Percentiles rank a stretch among this genome's conserved stretches.
Conservation (phyloP, 1,140 invertebrate species). For the Centruroides vittatus region DNA sequence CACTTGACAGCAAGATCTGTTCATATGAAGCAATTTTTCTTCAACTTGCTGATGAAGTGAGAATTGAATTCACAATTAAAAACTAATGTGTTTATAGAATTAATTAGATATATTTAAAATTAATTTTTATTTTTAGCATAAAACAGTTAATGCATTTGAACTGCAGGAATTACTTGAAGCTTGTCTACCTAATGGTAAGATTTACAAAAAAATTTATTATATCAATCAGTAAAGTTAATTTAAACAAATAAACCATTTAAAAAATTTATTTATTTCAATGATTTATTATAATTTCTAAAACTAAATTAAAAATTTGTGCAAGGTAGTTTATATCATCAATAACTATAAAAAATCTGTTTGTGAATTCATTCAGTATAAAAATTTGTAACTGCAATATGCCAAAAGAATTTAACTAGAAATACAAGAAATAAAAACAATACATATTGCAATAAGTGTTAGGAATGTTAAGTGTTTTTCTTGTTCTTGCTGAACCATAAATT, state of each 20-base stretch:
- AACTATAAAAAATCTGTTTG: too few species aligned
- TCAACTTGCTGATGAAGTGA: slow-evolving; percentile 59
- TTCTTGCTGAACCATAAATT: too few species aligned
- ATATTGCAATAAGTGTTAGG: too few species aligned
- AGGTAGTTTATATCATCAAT: too few species aligned
- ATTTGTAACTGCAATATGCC: too few species aligned
- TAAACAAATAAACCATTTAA: neutral
- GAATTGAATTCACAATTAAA: neutral
- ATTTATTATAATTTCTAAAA: neutral
- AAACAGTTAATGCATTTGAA: slow-evolving; percentile 80
- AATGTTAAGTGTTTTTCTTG: too few species aligned
- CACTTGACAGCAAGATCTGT: slow-evolving; percentile 15
- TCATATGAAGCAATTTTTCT: slow-evolving; percentile 74
- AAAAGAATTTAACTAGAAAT: too few species aligned
- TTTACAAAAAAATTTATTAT: too few species aligned
- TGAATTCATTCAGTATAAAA: too few species aligned
- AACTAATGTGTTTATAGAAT: neutral
- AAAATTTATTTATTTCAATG: too few species aligned
- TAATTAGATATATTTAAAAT: neutral
- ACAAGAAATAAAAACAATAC: too few species aligned
- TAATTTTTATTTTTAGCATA: slow-evolving; percentile 33
- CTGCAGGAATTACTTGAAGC: slow-evolving; percentile 79
- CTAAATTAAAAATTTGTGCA: neutral
- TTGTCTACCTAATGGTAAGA: slow-evolving; percentile 69
- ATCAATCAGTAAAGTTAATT: too few species aligned